Base-by-base conservation (phyloP, 2,888 invertebrate species). In the Margaritifera margaritifera region DNA sequence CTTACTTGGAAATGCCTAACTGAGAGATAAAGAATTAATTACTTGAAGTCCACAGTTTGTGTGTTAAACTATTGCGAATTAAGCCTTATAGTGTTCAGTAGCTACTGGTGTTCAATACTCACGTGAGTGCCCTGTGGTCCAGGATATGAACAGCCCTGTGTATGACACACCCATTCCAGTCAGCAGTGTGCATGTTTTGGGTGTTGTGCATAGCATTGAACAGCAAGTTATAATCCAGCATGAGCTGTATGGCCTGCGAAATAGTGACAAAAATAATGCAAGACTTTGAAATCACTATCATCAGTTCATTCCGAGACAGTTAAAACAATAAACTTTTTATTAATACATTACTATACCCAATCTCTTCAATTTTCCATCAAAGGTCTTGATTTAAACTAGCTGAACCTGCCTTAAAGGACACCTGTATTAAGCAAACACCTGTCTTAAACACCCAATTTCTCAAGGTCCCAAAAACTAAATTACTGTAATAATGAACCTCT, bases 181-280 rank as follows among this genome's bases (percentile, higher is more conserved):
- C 86, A 8, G 84, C 87, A 18, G 87, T 86, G 79, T 88, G 88
- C 62, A 84, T 80, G 74, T 88, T 88, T 72, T 78, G 81, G 31
- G 87, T 85, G 6, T 80, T 70, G 62, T 88, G 87, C 2, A 87
- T 69, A 0, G 81, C 78, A 42, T 78, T 74, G 68, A 84, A 73
- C 61, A 88, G 67, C 61, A 83, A 69, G 50, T 86, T 85, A 61
- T 82, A 74, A 63, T 88, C 84, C 62, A 87, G 66, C 80, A 87
- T 78, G 57, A 78, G 73, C 22, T 74, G 61, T 1, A 86, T 65
- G 56, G 81, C 82, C 88, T 88, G 79, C 15, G 75, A 74, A 19
- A n/a, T 60, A 50, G 15, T 42, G 2, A 60, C 4, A 42, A 42
- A 42, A 11, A 42, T 15, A 42, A 42, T 42, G 11, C 11, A 42